Percentiles rank a stretch among this genome's conserved stretches.
Evolutionary conservation across 2,797 vertebrate species (phyloP).

Genomic region (Alosa sapidissima): DNA sequence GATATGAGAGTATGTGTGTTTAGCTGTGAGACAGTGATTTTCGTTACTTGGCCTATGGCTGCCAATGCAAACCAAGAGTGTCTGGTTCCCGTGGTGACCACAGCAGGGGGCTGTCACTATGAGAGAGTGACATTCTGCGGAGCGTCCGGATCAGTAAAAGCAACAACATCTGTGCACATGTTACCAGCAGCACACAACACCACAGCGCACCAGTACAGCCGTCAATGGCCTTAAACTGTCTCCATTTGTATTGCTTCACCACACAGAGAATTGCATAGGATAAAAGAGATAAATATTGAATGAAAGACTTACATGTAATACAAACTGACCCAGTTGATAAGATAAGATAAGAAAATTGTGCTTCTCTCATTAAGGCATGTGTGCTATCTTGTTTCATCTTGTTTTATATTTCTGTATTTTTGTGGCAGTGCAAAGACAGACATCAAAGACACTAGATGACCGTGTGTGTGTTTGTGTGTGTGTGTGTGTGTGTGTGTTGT

Average conservation of each 20-base stretch:
- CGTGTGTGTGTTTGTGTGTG: too few species aligned
- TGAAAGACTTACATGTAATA: too few species aligned
- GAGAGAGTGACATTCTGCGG: slow-evolving; percentile 42
- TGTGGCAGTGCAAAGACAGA: background rate
- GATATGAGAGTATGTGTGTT: slow-evolving; percentile 45
- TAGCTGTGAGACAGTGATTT: slow-evolving; percentile 66
- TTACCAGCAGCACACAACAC: background rate
- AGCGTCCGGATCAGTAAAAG: background rate
- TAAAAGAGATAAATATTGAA: too few species aligned
- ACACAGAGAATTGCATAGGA: too few species aligned
- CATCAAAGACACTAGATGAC: too few species aligned
- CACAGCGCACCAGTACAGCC: background rate
- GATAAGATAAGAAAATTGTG: background rate
- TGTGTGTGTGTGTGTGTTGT: too few species aligned
- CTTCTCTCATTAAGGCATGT: background rate
- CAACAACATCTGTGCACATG: background rate
- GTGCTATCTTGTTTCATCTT: background rate
- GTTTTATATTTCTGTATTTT: too few species aligned
- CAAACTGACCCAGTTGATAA: too few species aligned
- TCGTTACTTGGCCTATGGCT: slow-evolving; percentile 68
- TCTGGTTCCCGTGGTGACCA: slow-evolving; percentile 68
- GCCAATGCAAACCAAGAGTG: slow-evolving; percentile 71
- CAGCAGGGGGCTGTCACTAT: slow-evolving; percentile 71
- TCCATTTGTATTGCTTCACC: too few species aligned
- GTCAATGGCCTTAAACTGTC: too few species aligned